phyloP scores from a whole-genome alignment of 2,888 invertebrate genomes.

The Atrina japonica region DNA sequence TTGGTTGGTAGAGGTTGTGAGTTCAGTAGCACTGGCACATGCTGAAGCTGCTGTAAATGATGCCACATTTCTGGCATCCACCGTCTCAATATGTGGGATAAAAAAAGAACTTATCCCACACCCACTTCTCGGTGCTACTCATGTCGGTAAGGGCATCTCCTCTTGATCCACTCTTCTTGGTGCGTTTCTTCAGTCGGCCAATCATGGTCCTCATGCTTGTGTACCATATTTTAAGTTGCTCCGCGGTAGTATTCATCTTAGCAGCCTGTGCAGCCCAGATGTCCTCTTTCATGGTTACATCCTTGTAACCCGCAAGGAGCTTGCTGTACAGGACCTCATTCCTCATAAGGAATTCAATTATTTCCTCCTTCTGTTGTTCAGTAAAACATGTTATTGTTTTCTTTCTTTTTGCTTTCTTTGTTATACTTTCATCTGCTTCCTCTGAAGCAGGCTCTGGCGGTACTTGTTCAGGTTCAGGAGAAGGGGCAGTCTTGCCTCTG shows the following conservation, averaged over 20 bases:
- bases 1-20: slow-evolving; percentile 21
- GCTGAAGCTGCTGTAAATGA: slow-evolving; percentile 34
- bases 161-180: too few species aligned
- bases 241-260: slow-evolving; percentile 23
- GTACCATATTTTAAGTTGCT: slow-evolving; percentile 27
- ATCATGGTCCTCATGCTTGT: slow-evolving; percentile 31
- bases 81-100: slow-evolving; percentile 39
- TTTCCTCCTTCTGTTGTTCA: slow-evolving; percentile 23
- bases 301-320: slow-evolving; percentile 31
- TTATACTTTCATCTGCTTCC: too few species aligned
- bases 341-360: slow-evolving; percentile 2
- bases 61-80: slow-evolving; percentile 34
- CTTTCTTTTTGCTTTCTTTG: slow-evolving; percentile 19
- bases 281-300: slow-evolving; percentile 22
- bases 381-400: slow-evolving; percentile 13
- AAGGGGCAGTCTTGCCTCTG: neutral
- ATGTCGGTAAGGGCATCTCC: slow-evolving; percentile 29
- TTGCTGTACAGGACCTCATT: slow-evolving; percentile 31
- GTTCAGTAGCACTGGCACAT: slow-evolving; percentile 27
- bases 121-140: slow-evolving; percentile 30
- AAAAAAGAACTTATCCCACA: slow-evolving; percentile 18
- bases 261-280: slow-evolving; percentile 32
- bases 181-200: slow-evolving; percentile 32
- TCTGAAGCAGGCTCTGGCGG: slow-evolving; percentile 16
- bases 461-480: slow-evolving; percentile 9